Evolutionary conservation across 2,797 vertebrate species (phyloP), one percentile per base, ranked within the genome.

Genomic region (Kryptopterus vitreolus): DNA sequence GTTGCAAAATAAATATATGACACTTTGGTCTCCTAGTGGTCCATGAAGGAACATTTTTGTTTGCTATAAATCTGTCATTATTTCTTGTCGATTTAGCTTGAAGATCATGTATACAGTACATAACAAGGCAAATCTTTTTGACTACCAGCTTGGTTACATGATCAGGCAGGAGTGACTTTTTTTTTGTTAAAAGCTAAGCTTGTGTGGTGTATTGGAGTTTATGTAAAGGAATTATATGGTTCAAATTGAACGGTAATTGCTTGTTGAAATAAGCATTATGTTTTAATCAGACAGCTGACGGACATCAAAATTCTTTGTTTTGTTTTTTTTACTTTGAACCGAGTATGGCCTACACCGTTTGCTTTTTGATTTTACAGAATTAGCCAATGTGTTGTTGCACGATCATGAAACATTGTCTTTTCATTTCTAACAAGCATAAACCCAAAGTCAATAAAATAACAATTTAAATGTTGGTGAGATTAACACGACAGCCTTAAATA

Each of bases 81-180:
- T 8, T 24, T 4, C 15, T 9, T 48, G n/a, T 69, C 38, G 38
- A 69, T 69, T 66, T 46, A 66, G 65, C 22, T 43, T 24, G 5
- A 7, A 38, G 22, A 46, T 6, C 65, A n/a, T 7, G 63, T 33
- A 71, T 31, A 63, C 13, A 15, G 26, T 6, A 68, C 2, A 9
- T 46, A 66, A 15, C 22, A 43, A 68, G n/a, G 16, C 38, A 3
- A 48, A 48, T 48, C n/a, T 48, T 48, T 69, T 69, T 81, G 80
- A 43, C 76, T 85, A 80, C 58, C 26, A 76, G 81, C 62, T 13
- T 68, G 38, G 38, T 2, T 38, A 43, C 35, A 68, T 43, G n/a
- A 18, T 69, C 43, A 9, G 38, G 18, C 20, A 65, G 22, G 33
- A 13, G 20, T 65, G 62, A 6, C 9, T 20, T 4, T 24, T 26